These are phyloP conservation scores for Platalea minor DNA, from an alignment of 2,797 vertebrate genomes.

Conservation along the genomic window DNA sequence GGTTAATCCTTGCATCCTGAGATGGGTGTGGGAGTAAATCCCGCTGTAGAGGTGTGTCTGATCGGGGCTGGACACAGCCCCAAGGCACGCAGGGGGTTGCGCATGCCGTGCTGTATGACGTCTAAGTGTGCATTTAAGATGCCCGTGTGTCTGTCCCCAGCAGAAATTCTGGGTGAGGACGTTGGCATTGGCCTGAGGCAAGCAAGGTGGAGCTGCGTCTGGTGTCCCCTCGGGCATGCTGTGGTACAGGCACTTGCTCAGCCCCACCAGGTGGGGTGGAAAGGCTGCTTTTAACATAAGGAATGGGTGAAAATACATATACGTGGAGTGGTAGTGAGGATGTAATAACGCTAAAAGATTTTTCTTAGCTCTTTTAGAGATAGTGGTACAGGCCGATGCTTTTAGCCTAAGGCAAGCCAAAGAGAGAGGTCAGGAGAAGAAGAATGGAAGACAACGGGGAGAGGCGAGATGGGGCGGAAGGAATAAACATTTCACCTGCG, in stretches of 20 bases:
- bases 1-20: not conserved
- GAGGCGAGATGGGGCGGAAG: not conserved
- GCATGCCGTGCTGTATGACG: accelerated
- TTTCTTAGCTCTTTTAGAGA: not conserved
- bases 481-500: not conserved
- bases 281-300: not conserved
- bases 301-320: not conserved
- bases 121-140: not conserved
- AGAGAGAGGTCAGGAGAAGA: not conserved
- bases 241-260: not conserved
- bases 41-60: accelerated
- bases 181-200: not conserved
- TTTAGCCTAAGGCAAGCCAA: not conserved
- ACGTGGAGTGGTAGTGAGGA: not conserved
- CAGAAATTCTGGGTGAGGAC: not conserved
- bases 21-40: not conserved
- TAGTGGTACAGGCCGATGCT: not conserved
- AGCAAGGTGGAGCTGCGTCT: not conserved
- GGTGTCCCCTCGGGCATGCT: accelerated
- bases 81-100: not conserved
- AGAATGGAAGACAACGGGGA: not conserved
- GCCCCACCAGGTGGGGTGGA: not conserved
- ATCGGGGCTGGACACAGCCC: not conserved
- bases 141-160: not conserved
- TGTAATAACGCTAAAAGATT: not conserved